These are phyloP conservation scores for Petrocephalus zakoni DNA, from an alignment of 2,113 vertebrate species.

Conservation along the genomic window DNA sequence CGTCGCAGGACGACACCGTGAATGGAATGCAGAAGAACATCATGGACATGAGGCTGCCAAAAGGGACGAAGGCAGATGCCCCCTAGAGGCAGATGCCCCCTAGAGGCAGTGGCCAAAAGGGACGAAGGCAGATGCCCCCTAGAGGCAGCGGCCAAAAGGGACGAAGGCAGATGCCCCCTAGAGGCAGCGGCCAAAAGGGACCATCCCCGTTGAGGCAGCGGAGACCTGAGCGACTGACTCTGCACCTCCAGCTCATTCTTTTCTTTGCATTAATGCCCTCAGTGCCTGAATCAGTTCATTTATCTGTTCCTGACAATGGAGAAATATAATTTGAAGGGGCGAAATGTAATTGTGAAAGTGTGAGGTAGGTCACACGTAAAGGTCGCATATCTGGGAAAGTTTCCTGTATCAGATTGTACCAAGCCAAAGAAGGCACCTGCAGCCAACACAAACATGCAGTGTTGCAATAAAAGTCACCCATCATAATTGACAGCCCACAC, in stretches of 20 bases:
- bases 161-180: background rate
- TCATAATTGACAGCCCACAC: background rate
- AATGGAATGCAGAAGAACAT: background rate
- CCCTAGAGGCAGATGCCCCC: background rate
- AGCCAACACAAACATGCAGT: background rate
- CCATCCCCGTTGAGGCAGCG: background rate
- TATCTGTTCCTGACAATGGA: background rate
- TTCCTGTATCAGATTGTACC: background rate
- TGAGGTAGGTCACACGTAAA: background rate
- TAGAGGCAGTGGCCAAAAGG: background rate
- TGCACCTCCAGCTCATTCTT: background rate
- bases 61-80: background rate
- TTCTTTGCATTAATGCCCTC: background rate
- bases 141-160: background rate
- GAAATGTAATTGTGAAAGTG: background rate
- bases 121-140: background rate
- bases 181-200: background rate
- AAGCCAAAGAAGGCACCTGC: background rate
- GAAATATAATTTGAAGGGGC: background rate
- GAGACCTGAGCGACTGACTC: background rate
- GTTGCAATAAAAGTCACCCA: background rate
- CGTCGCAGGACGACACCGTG: slow-evolving; percentile 49
- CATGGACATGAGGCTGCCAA: background rate
- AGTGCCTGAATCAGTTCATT: background rate
- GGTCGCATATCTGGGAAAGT: background rate